phyloP scores from a whole-genome alignment of 2,113 vertebrate species.

The Chaetodon auriga region DNA sequence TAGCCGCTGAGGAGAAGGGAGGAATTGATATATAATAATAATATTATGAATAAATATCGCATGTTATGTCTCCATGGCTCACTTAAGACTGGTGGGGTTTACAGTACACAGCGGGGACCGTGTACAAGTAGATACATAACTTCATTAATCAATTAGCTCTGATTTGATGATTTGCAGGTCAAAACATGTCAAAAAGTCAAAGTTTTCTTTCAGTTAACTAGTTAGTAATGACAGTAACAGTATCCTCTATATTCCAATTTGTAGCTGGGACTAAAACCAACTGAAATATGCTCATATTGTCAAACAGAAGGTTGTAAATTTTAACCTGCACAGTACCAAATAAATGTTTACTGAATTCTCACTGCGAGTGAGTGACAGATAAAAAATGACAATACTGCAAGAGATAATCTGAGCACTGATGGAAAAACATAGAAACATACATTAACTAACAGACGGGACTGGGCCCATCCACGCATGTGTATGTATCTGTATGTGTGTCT shows the following conservation, averaged over 20 bases:
- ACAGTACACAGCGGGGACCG: conserved; percentile 3
- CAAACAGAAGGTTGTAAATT: not conserved
- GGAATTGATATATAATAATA: not conserved
- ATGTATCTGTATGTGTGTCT: conserved; percentile 9
- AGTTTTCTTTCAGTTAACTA: not conserved
- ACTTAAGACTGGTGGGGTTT: conserved; percentile 23
- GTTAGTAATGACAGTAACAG: not conserved
- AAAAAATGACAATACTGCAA: no score
- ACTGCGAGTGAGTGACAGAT: not conserved
- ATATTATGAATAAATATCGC: no score
- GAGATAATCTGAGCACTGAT: no score
- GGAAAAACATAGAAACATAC: no score
- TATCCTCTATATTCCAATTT: not conserved
- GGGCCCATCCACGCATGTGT: not conserved
- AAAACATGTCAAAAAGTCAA: not conserved
- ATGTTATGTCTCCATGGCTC: conserved; percentile 22
- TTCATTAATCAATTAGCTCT: not conserved
- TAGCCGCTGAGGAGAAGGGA: conserved; percentile 53
- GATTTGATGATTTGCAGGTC: not conserved
- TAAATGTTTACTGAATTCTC: not conserved
- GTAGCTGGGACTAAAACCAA: not conserved
- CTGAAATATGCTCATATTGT: not conserved
- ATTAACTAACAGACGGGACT: not conserved
- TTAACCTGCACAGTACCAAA: not conserved
- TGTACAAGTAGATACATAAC: not conserved